Evolutionary conservation across 2,113 vertebrate genomes (phyloP), one percentile per base, ranked within the genome.

Genomic region (Arvicanthis niloticus): DNA sequence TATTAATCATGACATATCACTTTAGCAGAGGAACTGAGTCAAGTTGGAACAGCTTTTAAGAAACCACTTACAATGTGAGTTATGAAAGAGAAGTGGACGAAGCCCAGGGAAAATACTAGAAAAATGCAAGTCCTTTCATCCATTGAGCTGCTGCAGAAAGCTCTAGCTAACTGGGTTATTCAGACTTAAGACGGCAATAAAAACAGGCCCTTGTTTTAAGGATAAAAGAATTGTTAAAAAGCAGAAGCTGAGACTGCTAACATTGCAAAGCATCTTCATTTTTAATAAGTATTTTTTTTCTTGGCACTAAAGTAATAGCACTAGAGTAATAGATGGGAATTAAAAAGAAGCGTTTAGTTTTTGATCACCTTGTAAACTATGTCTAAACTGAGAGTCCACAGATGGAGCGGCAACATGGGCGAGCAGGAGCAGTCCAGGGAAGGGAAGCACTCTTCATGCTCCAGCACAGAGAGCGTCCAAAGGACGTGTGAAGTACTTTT

Each of bases 31-130:
- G 93, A 78, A 96, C 93, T 94, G 92, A 97, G 89, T 97, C 53
- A 93, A 82, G 68, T 97, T 97, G 93, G 94, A 97, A 95, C 51
- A 73, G 76, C 94, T 96, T 97, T 98, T 97, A 94, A 97, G 95
- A 96, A 97, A 81, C 82, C 95, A 97, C 24, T 97, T 97, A 96
- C 93, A 97, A 94, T 93, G 91, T 95, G 89, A 89, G 94, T 97
- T 97, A 97, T 96, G 94, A 98, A 97, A 97, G 75, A 96, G 89
- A 97, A 93, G 88, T 97, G 91, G 97, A 96, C 88, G 93, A 94
- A 97, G 86, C 95, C 96, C 97, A 97, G 95, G 91, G 93, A 98
- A 97, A 98, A 97, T 96, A 97, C 95, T 97, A 96, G 96, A 92
- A 97, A 97, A 95, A 96, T 91, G 72, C 93, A 96, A 93, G 95